These are phyloP conservation scores for Caiman crocodilus DNA, from an alignment of 2,797 vertebrate genomes.

Conservation along the genomic window DNA sequence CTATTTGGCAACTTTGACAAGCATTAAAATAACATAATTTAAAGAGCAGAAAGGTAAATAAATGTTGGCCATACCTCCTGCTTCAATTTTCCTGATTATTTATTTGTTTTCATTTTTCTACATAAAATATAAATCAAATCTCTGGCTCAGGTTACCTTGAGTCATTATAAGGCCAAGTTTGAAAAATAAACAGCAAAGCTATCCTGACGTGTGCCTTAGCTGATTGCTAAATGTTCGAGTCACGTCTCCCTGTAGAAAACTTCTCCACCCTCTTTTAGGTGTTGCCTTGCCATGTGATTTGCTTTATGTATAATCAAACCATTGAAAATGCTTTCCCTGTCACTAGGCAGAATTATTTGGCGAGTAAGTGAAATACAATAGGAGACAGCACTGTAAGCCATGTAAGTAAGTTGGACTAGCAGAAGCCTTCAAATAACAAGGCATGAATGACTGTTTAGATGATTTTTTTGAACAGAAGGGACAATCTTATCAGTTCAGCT, in stretches of 20 bases:
- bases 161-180: conserved; percentile 4
- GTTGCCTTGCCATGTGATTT: conserved; percentile 73
- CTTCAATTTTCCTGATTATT: background rate
- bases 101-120: conserved; percentile 35
- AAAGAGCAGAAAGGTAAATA: background rate
- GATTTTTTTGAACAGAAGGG: background rate
- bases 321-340: conserved; percentile 44
- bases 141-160: conserved; percentile 19
- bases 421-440: background rate
- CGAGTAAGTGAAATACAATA: conserved; percentile 53
- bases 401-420: conserved; percentile 4
- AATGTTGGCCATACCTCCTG: background rate
- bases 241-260: conserved; percentile 77
- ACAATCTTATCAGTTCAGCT: conserved; percentile 37
- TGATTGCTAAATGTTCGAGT: conserved; percentile 71
- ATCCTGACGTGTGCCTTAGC: conserved; percentile 64
- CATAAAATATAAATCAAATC: background rate
- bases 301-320: conserved; percentile 61
- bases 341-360: conserved; percentile 53
- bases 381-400: conserved; percentile 35
- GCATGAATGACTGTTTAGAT: conserved; percentile 19
- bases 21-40: background rate
- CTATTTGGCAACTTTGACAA: background rate
- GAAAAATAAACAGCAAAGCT: conserved; percentile 71
- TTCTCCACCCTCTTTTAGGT: conserved; percentile 80